Percentiles rank a stretch among this genome's conserved stretches.
Conservation (phyloP, 2,888 invertebrate genomes). For the Ennomos fuscantarius region DNA sequence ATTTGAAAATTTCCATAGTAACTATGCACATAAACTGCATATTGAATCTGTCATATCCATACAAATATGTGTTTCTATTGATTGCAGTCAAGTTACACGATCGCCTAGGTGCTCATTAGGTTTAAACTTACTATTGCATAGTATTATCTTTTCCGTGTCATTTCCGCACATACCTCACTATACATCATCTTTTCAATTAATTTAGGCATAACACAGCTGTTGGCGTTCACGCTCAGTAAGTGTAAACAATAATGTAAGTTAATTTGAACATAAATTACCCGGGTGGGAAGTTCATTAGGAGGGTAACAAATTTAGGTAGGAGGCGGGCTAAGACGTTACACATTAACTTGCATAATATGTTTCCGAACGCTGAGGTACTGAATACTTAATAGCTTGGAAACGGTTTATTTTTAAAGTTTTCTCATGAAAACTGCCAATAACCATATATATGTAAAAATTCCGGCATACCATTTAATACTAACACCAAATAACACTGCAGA, state of each 20-base stretch:
- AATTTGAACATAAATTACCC: conserved; percentile 45
- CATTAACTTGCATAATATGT: conserved; percentile 33
- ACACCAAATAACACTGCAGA: too few relatives aligned
- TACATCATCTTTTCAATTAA: background rate
- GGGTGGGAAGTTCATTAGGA: conserved; percentile 42
- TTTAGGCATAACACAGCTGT: conserved; percentile 2
- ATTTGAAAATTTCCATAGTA: too few relatives aligned
- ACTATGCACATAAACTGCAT: too few relatives aligned
- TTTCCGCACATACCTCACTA: too few relatives aligned
- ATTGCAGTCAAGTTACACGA: too few relatives aligned
- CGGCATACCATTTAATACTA: too few relatives aligned
- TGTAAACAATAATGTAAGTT: conserved; percentile 40
- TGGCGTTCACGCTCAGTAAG: conserved; percentile 13
- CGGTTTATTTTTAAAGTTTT: conserved; percentile 15
- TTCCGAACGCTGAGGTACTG: conserved; percentile 8
- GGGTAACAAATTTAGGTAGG: conserved; percentile 39
- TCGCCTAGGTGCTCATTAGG: too few relatives aligned
- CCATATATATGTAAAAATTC: too few relatives aligned
- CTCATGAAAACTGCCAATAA: background rate
- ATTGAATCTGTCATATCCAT: too few relatives aligned
- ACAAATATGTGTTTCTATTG: too few relatives aligned
- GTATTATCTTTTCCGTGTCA: too few relatives aligned
- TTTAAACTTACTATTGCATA: too few relatives aligned
- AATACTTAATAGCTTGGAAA: conserved; percentile 17
- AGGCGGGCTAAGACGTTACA: conserved; percentile 28